Conservation (phyloP, 2,888 invertebrate genomes). For the Hydraecia micacea region DNA sequence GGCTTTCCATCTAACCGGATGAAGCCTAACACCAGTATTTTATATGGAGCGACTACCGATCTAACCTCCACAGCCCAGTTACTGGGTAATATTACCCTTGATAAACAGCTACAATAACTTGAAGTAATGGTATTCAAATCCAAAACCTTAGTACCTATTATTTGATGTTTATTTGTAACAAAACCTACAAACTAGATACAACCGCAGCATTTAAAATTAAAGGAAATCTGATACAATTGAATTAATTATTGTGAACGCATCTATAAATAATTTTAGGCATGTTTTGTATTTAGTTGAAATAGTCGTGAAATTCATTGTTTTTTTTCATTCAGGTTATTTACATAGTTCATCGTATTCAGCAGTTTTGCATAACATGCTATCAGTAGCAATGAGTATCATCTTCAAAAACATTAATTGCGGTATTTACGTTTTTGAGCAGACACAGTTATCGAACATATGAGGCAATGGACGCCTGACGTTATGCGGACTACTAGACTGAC, state of each 20-base stretch:
- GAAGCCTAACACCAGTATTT: not conserved
- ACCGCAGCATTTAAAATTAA: slow-evolving; percentile 31
- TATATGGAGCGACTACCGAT: not conserved
- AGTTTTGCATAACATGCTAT: not conserved
- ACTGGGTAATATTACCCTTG: not conserved
- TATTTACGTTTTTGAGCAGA: no score
- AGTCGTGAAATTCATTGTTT: not conserved
- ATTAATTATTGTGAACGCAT: slow-evolving; percentile 12
- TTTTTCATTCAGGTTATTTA: not conserved
- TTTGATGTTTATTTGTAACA: slow-evolving; percentile 5
- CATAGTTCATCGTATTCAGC: no score
- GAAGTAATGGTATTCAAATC: not conserved
- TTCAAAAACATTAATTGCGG: no score
- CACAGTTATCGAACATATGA: no score
- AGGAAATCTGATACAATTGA: slow-evolving; percentile 3
- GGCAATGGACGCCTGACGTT: no score
- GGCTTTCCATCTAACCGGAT: not conserved
- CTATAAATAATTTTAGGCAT: not conserved
- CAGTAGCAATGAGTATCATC: no score
- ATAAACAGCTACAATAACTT: not conserved
- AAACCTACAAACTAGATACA: slow-evolving; percentile 13
- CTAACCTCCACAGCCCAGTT: not conserved
- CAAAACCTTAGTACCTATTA: not conserved
- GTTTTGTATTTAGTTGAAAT: not conserved
- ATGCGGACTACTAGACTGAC: no score